Evolutionary conservation across 2,113 vertebrate species (phyloP).

Genomic region (Ptilonorhynchus violaceus): DNA sequence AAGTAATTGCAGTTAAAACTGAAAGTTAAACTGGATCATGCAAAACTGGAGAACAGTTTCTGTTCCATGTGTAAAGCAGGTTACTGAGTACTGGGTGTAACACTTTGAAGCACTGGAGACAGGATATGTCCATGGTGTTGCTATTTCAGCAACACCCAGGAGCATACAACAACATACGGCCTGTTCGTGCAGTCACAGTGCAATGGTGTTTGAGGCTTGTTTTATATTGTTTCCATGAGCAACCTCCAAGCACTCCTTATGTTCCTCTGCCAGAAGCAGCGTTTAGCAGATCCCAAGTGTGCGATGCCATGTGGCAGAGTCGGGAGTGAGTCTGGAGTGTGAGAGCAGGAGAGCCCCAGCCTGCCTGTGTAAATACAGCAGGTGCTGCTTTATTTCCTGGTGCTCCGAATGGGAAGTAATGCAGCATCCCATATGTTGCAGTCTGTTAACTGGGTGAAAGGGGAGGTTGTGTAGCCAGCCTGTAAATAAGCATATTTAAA

Average conservation of each 20-base stretch:
- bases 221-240: background rate
- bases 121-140: background rate
- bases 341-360: background rate
- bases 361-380: background rate
- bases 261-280: background rate
- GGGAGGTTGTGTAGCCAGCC: background rate
- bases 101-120: background rate
- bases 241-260: background rate
- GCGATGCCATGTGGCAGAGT: background rate
- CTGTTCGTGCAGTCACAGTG: accelerated
- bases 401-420: background rate
- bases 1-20: background rate
- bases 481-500: background rate
- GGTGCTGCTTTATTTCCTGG: background rate
- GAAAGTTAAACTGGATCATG: background rate
- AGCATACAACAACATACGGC: accelerated
- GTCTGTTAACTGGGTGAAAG: background rate
- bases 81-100: accelerated
- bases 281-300: background rate
- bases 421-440: background rate
- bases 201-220: background rate
- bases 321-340: background rate
- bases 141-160: background rate
- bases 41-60: background rate
- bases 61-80: background rate